A percentile compares a stretch with the other conserved stretches of the same genome.
These are phyloP conservation scores for Micrastur ruficollis DNA, from an alignment of 2,797 vertebrate species.

Conservation along the genomic window DNA sequence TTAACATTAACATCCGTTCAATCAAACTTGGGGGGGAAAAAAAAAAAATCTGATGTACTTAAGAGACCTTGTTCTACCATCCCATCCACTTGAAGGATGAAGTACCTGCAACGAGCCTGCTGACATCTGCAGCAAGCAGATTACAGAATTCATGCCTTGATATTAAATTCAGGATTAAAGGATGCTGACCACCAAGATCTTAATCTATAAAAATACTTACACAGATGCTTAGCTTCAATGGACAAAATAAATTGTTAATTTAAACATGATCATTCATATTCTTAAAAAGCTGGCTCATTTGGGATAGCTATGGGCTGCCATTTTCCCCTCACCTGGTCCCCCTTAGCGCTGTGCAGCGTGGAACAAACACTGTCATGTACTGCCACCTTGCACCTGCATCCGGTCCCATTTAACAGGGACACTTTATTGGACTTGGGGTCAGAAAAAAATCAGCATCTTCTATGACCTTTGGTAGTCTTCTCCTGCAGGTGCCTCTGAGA, in stretches of 20 bases:
- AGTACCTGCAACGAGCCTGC: background rate
- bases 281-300: background rate
- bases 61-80: background rate
- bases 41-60: background rate
- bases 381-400: background rate
- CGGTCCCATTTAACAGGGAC: background rate
- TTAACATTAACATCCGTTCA: background rate
- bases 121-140: background rate
- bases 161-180: background rate
- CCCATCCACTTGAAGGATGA: background rate
- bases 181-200: background rate
- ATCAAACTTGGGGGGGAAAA: background rate
- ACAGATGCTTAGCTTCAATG: background rate
- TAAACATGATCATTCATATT: background rate
- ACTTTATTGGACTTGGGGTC: background rate
- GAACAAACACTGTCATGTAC: rapidly evolving
- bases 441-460: background rate
- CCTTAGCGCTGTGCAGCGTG: rapidly evolving
- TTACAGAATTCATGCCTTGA: background rate
- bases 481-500: background rate
- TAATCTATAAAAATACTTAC: background rate
- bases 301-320: rapidly evolving
- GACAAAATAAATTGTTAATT: background rate
- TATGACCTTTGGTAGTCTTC: background rate
- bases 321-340: background rate